Evolutionary conservation across 2,113 vertebrate genomes (phyloP).

Genomic region (Trichomycterus rosablanca): DNA sequence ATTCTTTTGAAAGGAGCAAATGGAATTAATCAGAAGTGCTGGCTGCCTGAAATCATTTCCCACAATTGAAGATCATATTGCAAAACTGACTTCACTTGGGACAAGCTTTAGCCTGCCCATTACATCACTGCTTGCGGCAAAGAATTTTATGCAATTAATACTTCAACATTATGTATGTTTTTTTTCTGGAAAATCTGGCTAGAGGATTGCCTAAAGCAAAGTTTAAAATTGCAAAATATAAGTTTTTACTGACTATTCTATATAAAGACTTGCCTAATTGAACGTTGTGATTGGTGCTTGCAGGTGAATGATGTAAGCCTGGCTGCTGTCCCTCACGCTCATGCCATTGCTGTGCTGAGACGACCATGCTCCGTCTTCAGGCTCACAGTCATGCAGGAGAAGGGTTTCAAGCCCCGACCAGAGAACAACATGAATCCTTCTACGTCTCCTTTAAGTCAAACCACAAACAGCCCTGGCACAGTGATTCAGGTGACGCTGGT

Average conservation of each 20-base stretch:
- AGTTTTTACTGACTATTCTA: too few species aligned
- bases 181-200: too few species aligned
- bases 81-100: background rate
- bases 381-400: conserved; percentile 85
- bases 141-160: background rate
- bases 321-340: conserved; percentile 76
- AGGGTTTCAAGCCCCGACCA: conserved; percentile 74
- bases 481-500: conserved; percentile 81
- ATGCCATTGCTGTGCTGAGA: conserved; percentile 74
- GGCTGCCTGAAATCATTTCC: too few species aligned
- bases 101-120: background rate
- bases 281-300: conserved; percentile 4
- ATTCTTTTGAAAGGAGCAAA: too few species aligned
- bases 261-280: background rate
- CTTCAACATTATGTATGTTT: too few species aligned
- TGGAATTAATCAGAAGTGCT: too few species aligned
- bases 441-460: conserved; percentile 45
- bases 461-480: conserved; percentile 51
- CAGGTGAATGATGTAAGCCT: conserved; percentile 85
- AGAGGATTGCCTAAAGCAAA: too few species aligned
- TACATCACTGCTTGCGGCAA: background rate
- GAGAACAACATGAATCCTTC: conserved; percentile 47
- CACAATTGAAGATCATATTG: conserved; percentile 11
- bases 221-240: too few species aligned
- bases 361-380: conserved; percentile 70